Evolutionary conservation across 2,888 invertebrate genomes (phyloP).

Genomic region (Eretmocerus hayati): DNA sequence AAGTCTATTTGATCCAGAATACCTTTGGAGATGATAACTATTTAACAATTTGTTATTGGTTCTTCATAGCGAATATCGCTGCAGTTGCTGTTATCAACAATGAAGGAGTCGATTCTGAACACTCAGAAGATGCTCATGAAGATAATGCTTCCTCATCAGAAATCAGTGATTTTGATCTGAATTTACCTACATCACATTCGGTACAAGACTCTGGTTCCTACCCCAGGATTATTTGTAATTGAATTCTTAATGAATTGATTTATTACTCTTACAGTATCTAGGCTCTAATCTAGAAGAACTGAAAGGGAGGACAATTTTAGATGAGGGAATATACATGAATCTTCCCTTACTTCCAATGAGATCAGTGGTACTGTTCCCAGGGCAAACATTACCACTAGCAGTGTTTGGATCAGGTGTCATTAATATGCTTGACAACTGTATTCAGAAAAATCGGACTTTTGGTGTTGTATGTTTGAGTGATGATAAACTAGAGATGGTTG

Average conservation of each 20-base stretch:
- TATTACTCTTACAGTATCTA: slow-evolving; percentile 49
- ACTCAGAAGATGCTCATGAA: background rate
- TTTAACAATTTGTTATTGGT: too few relatives aligned
- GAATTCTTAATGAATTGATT: background rate
- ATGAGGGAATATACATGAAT: slow-evolving; percentile 50
- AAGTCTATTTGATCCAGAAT: too few relatives aligned
- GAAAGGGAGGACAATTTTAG: slow-evolving; percentile 59
- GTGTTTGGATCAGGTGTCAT: slow-evolving; percentile 51
- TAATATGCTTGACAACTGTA: slow-evolving; percentile 54
- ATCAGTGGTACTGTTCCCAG: slow-evolving; percentile 65
- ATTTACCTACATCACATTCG: slow-evolving; percentile 53
- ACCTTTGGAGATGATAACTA: too few relatives aligned
- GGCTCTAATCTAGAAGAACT: slow-evolving; percentile 57
- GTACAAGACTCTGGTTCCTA: slow-evolving; percentile 38
- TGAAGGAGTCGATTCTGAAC: too few relatives aligned
- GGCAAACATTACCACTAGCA: slow-evolving; percentile 71
- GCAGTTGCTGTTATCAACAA: too few relatives aligned
- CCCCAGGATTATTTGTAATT: background rate
- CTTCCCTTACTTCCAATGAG: slow-evolving; percentile 57
- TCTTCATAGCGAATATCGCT: too few relatives aligned
- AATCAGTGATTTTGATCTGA: slow-evolving; percentile 47
- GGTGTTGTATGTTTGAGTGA: slow-evolving; percentile 55
- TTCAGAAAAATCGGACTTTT: slow-evolving; percentile 57
- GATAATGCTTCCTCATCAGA: background rate
- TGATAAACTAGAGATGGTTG: slow-evolving; percentile 33